These are phyloP conservation scores for Nyctibius bracteatus DNA, from an alignment of 2,113 vertebrate genomes.

Conservation along the genomic window DNA sequence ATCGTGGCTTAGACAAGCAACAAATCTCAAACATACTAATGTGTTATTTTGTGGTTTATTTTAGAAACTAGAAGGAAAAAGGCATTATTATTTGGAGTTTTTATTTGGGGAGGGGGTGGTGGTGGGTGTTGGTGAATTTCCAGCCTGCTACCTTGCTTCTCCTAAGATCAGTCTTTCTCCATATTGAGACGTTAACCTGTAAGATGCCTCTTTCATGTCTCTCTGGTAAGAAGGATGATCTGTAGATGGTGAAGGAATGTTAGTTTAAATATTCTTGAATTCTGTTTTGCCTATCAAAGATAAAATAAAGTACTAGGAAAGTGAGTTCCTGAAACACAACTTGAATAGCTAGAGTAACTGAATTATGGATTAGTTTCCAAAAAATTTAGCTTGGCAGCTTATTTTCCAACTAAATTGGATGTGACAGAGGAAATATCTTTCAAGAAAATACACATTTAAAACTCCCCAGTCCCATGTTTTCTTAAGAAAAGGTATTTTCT, in stretches of 20 bases:
- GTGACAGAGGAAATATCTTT: background rate
- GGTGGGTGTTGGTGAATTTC: background rate
- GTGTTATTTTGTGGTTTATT: background rate
- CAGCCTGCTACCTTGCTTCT: background rate
- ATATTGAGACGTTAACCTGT: background rate
- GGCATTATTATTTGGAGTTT: background rate
- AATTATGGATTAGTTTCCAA: background rate
- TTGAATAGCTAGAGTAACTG: background rate
- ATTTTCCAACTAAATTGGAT: background rate
- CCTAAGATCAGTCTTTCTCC: background rate
- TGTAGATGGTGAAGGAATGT: background rate
- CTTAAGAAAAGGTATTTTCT: no score
- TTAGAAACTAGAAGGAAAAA: background rate
- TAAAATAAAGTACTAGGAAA: background rate
- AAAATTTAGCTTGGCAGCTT: background rate
- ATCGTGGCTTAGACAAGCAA: background rate
- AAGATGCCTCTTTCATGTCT: background rate
- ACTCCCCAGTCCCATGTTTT: background rate
- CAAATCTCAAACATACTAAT: background rate
- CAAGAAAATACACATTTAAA: background rate
- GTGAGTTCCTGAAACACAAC: background rate
- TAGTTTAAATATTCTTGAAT: background rate
- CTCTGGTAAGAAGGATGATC: background rate
- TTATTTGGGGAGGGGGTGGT: background rate
- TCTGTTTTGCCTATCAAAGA: background rate